Base-by-base conservation (phyloP, 2,888 invertebrate genomes). In the Unio delphinus region DNA sequence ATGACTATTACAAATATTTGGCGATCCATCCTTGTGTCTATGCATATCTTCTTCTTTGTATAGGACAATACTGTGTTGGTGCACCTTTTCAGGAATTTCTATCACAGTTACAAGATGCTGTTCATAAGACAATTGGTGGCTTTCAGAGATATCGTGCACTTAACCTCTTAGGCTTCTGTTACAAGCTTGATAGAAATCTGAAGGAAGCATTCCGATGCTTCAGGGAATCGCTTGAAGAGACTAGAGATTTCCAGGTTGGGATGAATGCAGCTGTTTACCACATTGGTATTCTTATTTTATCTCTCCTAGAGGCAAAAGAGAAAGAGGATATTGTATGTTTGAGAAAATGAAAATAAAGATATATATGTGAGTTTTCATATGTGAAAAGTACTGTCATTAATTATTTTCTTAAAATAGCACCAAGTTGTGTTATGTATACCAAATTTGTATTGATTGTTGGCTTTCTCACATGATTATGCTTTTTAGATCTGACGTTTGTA, bases 91-190 rank as follows among this genome's bases (percentile, higher is more conserved):
- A 11, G 8, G 45, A 45, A 11, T 45, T 45, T 45, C 45, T 45
- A 11, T 11, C 45, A 1, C 45, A 45, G 20, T 64, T 60, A 67
- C 18, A 57, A 57, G 30, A 59, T 20, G 26, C 59, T 7, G 70
- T 70, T 3, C 20, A n/a, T 5, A 18, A 67, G 11, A 8, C 45
- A 34, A 28, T 63, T 28, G 11, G 23, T 18, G 45, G 55, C 26
- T 45, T 23, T 8, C 30, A 59, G 30, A 57, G 59, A n/a, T 59
- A 60, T 23, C 62, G 63, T 18, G 70, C 70, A 5, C 28, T 58
- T n/a, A 70, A 70, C 23, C 28, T 70, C 1, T 56, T 70, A 1
- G 66, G 66, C n/a, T 64, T 55, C 56, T 70, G 67, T 30, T 67
- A 67, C 54, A 23, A 45, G 23, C n/a, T 70, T 23, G 55, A 60